phyloP scores from a whole-genome alignment of 2,888 invertebrate genomes.

The Schrankia costaestrigalis region DNA sequence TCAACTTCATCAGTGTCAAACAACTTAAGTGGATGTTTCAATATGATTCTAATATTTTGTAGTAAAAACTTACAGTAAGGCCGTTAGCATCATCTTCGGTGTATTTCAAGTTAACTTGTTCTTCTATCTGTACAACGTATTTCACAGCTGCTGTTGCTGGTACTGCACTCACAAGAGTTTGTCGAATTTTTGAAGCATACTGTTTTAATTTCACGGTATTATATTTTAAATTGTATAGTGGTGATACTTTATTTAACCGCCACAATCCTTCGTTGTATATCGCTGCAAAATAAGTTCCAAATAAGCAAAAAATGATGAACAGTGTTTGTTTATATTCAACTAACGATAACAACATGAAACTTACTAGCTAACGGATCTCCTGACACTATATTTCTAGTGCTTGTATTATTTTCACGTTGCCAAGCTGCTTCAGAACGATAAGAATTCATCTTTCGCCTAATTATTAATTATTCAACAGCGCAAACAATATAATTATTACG shows the following conservation, averaged over 20 bases:
- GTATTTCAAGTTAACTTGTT: constrained; percentile 56
- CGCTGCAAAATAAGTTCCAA: constrained; percentile 39
- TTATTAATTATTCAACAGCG: no score
- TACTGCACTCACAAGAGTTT: constrained; percentile 51
- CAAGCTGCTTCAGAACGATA: constrained; percentile 25
- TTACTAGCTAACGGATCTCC: constrained; percentile 47
- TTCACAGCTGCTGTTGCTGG: constrained; percentile 44
- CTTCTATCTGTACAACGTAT: constrained; percentile 55
- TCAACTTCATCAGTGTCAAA: neutral
- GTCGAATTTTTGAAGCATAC: constrained; percentile 65
- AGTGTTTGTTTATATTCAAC: neutral
- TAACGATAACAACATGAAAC: constrained; percentile 1
- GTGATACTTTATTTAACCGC: constrained; percentile 63
- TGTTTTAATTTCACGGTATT: constrained; percentile 60
- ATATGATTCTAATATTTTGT: neutral
- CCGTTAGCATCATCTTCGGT: constrained; percentile 62
- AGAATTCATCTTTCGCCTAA: constrained; percentile 22
- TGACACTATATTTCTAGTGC: constrained; percentile 17
- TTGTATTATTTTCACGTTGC: constrained; percentile 24
- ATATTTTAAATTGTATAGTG: constrained; percentile 59
- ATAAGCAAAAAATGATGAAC: neutral
- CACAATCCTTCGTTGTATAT: constrained; percentile 68
- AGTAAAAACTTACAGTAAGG: constrained; percentile 48
- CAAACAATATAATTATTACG: no score
- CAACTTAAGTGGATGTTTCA: no score